Conservation (phyloP, 2,797 vertebrate genomes). For the Pristis pectinata region DNA sequence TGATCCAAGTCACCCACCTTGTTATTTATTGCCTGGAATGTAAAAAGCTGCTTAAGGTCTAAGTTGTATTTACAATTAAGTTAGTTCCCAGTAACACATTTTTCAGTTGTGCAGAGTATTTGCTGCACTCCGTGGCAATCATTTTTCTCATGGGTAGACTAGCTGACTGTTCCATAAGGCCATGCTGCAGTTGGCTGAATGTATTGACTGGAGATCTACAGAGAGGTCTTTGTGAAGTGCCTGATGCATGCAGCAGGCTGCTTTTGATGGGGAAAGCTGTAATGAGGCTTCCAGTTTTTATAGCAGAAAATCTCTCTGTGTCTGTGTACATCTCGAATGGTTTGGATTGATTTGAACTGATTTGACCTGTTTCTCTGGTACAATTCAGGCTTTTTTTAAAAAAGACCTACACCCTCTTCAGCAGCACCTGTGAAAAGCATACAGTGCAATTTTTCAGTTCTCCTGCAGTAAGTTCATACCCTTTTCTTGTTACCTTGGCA, state of each 20-base stretch:
- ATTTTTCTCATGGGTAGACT: background rate
- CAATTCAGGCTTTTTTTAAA: background rate
- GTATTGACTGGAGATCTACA: background rate
- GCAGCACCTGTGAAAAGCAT: background rate
- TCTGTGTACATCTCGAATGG: background rate
- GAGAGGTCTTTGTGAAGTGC: background rate
- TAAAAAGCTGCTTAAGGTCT: background rate
- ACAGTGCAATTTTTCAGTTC: background rate
- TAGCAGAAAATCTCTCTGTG: background rate
- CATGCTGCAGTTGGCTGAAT: conserved; percentile 8
- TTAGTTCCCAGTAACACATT: background rate
- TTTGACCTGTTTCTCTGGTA: background rate
- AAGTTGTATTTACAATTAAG: background rate
- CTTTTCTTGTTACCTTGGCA: conserved; percentile 7
- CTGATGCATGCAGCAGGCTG: background rate
- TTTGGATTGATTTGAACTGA: background rate
- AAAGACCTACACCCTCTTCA: background rate
- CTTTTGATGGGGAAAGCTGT: background rate
- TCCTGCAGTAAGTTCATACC: background rate
- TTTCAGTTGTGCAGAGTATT: background rate
- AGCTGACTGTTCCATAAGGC: background rate
- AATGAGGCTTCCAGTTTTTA: background rate
- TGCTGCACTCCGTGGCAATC: background rate
- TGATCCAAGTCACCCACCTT: background rate
- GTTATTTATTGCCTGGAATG: background rate